Evolutionary conservation across 2,797 vertebrate species (phyloP).

Genomic region (Pseudotriccus pelzelni): DNA sequence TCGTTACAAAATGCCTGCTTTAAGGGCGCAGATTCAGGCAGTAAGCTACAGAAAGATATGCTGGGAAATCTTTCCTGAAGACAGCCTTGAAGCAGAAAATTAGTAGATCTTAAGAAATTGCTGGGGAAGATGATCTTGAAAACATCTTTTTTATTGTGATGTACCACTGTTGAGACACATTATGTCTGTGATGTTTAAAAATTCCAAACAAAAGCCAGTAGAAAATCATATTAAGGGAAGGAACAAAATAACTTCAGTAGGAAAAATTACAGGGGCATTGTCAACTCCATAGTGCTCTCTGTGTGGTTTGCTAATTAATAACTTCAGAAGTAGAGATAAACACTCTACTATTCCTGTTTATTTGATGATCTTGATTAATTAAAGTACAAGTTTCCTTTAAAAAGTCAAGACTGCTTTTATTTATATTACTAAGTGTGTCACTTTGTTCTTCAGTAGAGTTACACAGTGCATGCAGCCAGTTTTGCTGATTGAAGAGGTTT

Average conservation of each 20-base stretch:
- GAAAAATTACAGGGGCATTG: not conserved
- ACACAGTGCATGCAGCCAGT: slow-evolving; percentile 56
- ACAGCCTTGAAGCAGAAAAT: not conserved
- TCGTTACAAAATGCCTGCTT: slow-evolving; percentile 44
- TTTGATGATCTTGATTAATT: slow-evolving; percentile 46
- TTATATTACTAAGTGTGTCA: slow-evolving; percentile 6
- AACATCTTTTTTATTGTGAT: not conserved
- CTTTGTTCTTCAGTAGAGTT: slow-evolving; percentile 27
- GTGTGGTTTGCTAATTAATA: slow-evolving; percentile 25
- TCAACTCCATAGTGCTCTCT: not conserved
- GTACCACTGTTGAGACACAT: not conserved
- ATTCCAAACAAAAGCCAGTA: not conserved
- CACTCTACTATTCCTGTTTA: slow-evolving; percentile 38
- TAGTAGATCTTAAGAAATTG: not conserved
- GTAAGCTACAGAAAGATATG: not conserved
- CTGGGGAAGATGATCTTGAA: not conserved
- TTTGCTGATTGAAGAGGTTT: slow-evolving; percentile 78
- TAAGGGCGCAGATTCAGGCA: slow-evolving; percentile 7
- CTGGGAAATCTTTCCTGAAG: not conserved
- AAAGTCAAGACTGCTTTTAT: slow-evolving; percentile 12
- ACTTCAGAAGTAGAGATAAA: slow-evolving; percentile 47
- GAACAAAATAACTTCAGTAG: not conserved
- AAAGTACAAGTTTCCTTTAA: slow-evolving; percentile 50
- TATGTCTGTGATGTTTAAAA: not conserved
- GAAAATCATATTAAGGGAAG: not conserved